Base-by-base conservation (phyloP, 2,888 invertebrate genomes). In the Taphrorychus bicolor region DNA sequence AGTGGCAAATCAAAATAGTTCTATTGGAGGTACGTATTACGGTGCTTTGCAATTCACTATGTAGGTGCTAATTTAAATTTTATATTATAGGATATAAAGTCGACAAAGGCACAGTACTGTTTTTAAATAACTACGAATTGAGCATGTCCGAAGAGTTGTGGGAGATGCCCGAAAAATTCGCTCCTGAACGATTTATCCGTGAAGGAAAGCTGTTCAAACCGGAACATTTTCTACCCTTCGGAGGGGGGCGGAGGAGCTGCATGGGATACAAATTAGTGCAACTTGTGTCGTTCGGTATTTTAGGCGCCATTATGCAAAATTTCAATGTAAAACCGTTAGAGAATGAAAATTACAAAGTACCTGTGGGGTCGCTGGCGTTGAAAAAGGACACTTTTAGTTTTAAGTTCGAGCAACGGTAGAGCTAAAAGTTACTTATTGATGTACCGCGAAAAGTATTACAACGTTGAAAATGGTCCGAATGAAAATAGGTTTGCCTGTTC, bases 251-350 rank as follows among this genome's bases (percentile, higher is more conserved):
- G 69, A 81, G 89, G 41, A 87, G 88, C 24, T 90, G 90, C 78
- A 87, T 90, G 86, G 90, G 90, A 0, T 88, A 88, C 80, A 88
- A 87, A 76, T 83, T 90, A 81, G 88, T 89, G 0, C 87, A 88
- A 71, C 83, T 86, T 56, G 76, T 88, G 5, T 84, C 86, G 59
- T 87, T 87, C 73, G 82, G 86, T 2, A 82, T 84, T 2, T 70
- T 88, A 9, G 85, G 85, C 2, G 84, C 84, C 16, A 72, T 88
- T 16, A 76, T 88, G 62, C 86, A 87, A 76, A 83, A 85, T 68
- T 88, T 83, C 75, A 83, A 82, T 48, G 80, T 89, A 41, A 60
- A 80, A 14, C 84, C 87, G 3, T 78, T 82, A 1, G 77, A 81
- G 16, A 81, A 79, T 3, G 83, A 84, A 69, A 74, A 75, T 58